These are phyloP conservation scores for Anoura caudifer DNA, from an alignment of 2,113 vertebrate genomes.

Conservation along the genomic window DNA sequence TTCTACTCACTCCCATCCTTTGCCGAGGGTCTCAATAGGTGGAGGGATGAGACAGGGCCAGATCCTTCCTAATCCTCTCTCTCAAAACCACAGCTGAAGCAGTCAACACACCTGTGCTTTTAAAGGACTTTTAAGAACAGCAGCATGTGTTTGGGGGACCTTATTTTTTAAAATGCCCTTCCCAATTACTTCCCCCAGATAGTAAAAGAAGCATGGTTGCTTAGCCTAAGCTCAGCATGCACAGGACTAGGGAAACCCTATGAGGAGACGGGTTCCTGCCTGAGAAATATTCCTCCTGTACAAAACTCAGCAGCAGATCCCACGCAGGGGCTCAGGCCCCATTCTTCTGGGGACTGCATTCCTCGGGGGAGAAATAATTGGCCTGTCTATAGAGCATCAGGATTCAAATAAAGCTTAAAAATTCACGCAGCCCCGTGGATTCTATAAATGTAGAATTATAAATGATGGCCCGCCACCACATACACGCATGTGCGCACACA, in stretches of 20 bases:
- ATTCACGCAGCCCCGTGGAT: slow-evolving; percentile 30
- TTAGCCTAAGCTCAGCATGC: neutral
- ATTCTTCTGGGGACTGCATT: slow-evolving; percentile 43
- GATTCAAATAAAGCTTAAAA: slow-evolving; percentile 67
- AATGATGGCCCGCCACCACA: slow-evolving; percentile 42
- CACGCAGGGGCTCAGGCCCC: neutral
- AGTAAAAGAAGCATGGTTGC: neutral
- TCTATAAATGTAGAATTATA: slow-evolving; percentile 59
- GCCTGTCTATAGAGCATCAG: slow-evolving; percentile 58
- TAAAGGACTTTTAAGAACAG: slow-evolving; percentile 2
- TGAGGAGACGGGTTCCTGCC: neutral
- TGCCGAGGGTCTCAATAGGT: neutral
- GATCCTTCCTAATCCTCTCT: slow-evolving; percentile 15
- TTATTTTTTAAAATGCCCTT: neutral
- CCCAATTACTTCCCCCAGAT: neutral
- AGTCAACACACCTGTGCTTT: neutral
- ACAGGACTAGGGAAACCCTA: neutral
- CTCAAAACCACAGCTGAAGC: slow-evolving; percentile 10
- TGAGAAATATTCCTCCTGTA: neutral
- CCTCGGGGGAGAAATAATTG: slow-evolving; percentile 65
- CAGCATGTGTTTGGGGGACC: neutral
- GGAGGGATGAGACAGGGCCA: neutral
- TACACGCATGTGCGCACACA: neutral
- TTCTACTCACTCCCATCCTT: neutral
- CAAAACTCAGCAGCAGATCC: neutral